These are phyloP conservation scores for Lanistes nyassanus DNA, from an alignment of 1,140 invertebrate species.

Conservation along the genomic window DNA sequence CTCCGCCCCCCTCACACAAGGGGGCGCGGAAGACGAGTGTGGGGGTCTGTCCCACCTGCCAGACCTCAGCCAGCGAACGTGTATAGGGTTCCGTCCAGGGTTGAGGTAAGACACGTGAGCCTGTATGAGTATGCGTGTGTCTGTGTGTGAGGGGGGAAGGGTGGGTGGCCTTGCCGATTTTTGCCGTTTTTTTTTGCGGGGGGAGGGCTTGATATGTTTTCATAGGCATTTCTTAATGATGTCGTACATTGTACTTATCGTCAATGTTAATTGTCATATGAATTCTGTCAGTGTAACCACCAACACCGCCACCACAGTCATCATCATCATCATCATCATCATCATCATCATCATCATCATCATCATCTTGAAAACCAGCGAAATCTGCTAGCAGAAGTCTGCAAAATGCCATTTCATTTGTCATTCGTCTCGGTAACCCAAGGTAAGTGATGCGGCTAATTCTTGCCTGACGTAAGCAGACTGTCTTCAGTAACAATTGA, in stretches of 20 bases:
- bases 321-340: conserved; percentile 33
- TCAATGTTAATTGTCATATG: too few relatives aligned
- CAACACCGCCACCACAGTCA: conserved; percentile 10
- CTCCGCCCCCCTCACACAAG: background rate
- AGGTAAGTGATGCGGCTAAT: too few relatives aligned
- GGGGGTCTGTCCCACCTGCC: background rate
- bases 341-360: conserved; percentile 32
- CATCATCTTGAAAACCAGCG: conserved; percentile 4
- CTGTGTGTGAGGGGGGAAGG: background rate
- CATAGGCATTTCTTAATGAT: too few relatives aligned
- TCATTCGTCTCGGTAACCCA: too few relatives aligned
- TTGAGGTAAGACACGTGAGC: background rate
- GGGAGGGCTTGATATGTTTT: too few relatives aligned
- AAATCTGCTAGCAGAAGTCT: too few relatives aligned
- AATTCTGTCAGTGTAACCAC: background rate
- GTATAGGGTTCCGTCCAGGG: background rate
- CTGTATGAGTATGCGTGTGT: background rate
- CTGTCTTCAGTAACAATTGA: too few relatives aligned
- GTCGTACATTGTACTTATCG: too few relatives aligned
- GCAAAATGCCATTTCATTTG: too few relatives aligned
- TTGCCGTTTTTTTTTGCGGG: background rate
- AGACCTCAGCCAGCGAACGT: background rate
- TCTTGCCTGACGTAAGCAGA: too few relatives aligned
- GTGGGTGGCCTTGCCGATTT: background rate
- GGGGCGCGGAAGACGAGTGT: background rate